Evolutionary conservation across 2,113 vertebrate species (phyloP), one percentile per base, ranked within the genome.

Genomic region (Hippopotamus amphibius): DNA sequence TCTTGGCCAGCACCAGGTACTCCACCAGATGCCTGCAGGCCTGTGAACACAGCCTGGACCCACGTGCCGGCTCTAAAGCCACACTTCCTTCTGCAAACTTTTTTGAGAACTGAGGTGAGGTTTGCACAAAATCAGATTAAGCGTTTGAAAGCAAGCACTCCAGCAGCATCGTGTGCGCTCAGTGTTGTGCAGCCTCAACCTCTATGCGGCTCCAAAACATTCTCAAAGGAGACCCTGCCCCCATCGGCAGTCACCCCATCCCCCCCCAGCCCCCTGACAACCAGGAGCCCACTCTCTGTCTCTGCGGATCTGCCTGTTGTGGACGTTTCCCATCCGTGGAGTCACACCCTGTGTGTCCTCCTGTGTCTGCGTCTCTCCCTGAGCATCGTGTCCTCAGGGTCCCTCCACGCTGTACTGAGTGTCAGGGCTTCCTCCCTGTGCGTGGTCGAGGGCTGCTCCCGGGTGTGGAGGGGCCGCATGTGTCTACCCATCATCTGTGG

Each of bases 331-430:
- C 15, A 4, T 43, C 48, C 7, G 5, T 4, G 33, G 55, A 17
- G 7, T 74, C 14, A 57, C 72, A 17, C 7, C 4, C 72, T 0
- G 3, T 5, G 33, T 0, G 63, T n/a, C 53, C 85, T 61, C 4
- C 13, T 14, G 30, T 17, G 48, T 66, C 57, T 5, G n/a, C 10
- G 19, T 37, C 59, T 83, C 88, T 68, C 50, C 2, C 66, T 21
- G 61, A 90, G 74, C 12, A 0, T 2, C 24, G 0, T 11, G 50
- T 4, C 11, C 28, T 15, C 87, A 2, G 16, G 50, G 61, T 46
- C 37, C 10, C 0, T 5, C 22, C 1, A 1, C 1, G 0, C 1
- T 14, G n/a, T 0, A 2, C 8, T 0, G 0, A 7, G 2, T 8
- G 33, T 17, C 30, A 10, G 84, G 1, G 28, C 24, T 14, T 8